Conservation (phyloP, 1,140 invertebrate species). For the Anastrepha obliqua region DNA sequence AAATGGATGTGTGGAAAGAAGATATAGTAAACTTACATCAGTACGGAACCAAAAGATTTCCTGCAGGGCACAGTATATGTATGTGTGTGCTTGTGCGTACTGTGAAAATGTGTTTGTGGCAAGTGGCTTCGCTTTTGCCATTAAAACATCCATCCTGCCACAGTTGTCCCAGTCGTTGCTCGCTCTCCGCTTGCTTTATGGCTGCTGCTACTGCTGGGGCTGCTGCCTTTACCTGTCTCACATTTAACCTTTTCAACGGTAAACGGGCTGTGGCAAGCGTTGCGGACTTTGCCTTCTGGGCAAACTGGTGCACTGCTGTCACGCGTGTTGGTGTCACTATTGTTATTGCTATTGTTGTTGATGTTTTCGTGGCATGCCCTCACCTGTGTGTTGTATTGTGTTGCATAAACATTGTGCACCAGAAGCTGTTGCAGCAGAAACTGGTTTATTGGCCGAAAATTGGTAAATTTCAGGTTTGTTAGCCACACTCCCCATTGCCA, state of each 20-base stretch:
- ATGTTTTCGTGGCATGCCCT: background rate
- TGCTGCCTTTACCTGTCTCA: constrained; percentile 1
- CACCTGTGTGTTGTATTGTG: background rate
- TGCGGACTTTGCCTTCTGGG: constrained; percentile 35
- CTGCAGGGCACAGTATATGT: too few species aligned
- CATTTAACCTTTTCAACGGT: constrained; percentile 52
- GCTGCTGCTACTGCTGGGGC: background rate
- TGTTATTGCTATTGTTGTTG: constrained; percentile 20
- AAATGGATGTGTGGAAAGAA: too few species aligned
- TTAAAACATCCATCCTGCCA: constrained; percentile 6
- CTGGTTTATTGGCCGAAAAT: constrained; percentile 52
- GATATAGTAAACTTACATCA: too few species aligned
- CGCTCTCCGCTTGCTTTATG: background rate
- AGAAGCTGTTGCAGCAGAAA: background rate
- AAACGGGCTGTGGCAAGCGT: constrained; percentile 31
- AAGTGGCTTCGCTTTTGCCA: constrained; percentile 16
- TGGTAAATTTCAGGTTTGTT: constrained; percentile 51
- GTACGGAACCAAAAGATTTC: too few species aligned
- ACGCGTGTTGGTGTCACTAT: constrained; percentile 15
- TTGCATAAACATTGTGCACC: constrained; percentile 10
- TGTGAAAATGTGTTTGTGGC: background rate
- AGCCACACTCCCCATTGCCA: constrained; percentile 8
- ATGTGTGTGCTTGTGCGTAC: too few species aligned
- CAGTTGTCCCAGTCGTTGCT: background rate
- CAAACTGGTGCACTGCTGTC: constrained; percentile 9